Conservation (phyloP, 2,113 vertebrate genomes). For the Sebastes fasciatus region DNA sequence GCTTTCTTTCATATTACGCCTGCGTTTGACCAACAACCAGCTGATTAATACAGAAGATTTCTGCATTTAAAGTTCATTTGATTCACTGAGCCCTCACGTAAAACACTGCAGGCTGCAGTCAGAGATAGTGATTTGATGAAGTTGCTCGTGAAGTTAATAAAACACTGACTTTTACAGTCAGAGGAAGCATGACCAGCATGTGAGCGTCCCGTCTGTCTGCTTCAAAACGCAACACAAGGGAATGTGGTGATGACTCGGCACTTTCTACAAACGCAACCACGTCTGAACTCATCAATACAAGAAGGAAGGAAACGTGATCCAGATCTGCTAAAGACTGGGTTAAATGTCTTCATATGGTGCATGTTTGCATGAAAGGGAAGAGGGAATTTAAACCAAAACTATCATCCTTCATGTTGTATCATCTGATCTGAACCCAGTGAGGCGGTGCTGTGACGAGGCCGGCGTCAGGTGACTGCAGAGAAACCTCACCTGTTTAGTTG, state of each 20-base stretch:
- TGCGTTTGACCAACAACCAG: background rate
- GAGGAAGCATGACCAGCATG: conserved; percentile 64
- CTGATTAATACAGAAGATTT: conserved; percentile 1
- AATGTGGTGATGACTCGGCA: conserved; percentile 39
- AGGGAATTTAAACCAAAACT: conserved; percentile 29
- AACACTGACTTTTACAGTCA: conserved; percentile 40
- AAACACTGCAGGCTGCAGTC: background rate
- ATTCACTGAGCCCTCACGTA: background rate
- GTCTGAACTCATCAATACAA: conserved; percentile 22
- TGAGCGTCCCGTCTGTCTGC: conserved; percentile 48
- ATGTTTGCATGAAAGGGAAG: background rate
- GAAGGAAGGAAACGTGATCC: conserved; percentile 9
- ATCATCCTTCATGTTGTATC: background rate
- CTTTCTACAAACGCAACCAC: conserved; percentile 4
- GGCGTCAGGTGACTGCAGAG: conserved; percentile 56
- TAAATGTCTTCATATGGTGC: background rate
- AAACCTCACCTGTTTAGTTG: conserved; percentile 56
- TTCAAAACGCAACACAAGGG: conserved; percentile 25
- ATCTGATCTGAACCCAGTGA: conserved; percentile 20
- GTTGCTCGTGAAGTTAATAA: conserved; percentile 19
- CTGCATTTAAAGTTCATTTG: background rate
- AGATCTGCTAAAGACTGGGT: background rate
- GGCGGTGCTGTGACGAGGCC: background rate
- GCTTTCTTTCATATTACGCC: background rate
- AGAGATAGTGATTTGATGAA: background rate